Evolutionary conservation across 1,140 invertebrate genomes (phyloP).

Genomic region (Drosophila santomea): DNA sequence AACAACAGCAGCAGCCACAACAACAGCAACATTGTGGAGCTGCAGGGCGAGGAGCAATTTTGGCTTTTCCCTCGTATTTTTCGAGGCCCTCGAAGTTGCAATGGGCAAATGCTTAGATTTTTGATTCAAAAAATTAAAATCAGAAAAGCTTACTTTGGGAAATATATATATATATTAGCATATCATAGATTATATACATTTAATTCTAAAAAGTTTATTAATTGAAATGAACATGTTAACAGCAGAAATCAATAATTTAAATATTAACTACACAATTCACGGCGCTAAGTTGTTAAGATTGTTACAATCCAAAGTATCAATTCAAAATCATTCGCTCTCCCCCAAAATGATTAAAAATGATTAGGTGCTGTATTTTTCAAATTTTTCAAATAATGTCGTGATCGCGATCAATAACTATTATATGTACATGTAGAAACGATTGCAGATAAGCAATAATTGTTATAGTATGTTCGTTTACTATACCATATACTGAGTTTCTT

Average conservation of each 20-base stretch:
- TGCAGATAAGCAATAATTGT: conserved; percentile 27
- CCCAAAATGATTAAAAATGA: conserved; percentile 12
- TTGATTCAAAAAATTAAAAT: background rate
- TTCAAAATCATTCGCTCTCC: conserved; percentile 3
- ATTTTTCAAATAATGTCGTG: background rate
- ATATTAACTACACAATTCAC: background rate
- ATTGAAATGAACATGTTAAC: background rate
- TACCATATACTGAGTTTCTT: conserved; percentile 4
- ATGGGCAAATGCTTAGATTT: conserved; percentile 39
- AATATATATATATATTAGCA: no score
- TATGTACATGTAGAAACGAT: conserved; percentile 1
- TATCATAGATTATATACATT: background rate
- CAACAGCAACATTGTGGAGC: conserved; percentile 39
- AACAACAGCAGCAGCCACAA: conserved; percentile 26
- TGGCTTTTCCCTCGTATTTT: conserved; percentile 22
- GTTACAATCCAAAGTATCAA: background rate
- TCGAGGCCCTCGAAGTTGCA: conserved; percentile 28
- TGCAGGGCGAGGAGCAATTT: conserved; percentile 73
- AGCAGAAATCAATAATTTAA: background rate
- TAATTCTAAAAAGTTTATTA: background rate
- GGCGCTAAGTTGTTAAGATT: conserved; percentile 1
- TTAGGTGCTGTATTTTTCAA: conserved; percentile 1
- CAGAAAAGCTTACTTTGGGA: background rate
- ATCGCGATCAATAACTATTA: background rate
- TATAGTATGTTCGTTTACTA: background rate